A percentile compares a stretch with the other conserved stretches of the same genome.
Evolutionary conservation across 2,113 vertebrate genomes (phyloP).

Genomic region (Corythornis cristatus): DNA sequence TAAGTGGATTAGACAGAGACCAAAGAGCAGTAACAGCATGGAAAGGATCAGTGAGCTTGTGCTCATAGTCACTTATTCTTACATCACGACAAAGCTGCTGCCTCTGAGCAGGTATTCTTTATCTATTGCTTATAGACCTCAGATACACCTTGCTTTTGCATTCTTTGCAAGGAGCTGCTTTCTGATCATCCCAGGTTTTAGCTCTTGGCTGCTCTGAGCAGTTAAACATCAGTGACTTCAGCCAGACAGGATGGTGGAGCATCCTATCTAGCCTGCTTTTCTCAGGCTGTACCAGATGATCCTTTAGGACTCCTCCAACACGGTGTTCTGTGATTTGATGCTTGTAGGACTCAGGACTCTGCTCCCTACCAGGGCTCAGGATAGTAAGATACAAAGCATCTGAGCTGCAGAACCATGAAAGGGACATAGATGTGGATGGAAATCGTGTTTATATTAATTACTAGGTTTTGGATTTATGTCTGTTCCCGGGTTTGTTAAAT

Average conservation of each 20-base stretch:
- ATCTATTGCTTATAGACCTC: rapidly evolving
- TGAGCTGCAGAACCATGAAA: not conserved
- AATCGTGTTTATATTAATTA: not conserved
- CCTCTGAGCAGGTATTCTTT: not conserved
- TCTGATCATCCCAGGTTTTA: not conserved
- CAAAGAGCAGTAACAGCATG: not conserved
- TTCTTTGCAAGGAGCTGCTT: not conserved
- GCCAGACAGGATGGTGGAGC: not conserved
- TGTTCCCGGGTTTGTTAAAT: no score
- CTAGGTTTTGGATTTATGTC: no score
- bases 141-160: rapidly evolving
- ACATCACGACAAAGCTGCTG: not conserved
- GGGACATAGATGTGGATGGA: not conserved
- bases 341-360: not conserved
- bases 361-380: rapidly evolving
- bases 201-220: not conserved
- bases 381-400: not conserved
- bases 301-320: not conserved
- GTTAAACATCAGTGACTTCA: rapidly evolving
- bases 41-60: not conserved
- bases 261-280: not conserved
- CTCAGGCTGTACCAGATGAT: no score
- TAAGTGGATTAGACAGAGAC: not conserved
- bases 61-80: no score
- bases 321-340: not conserved